A percentile compares a stretch with the other conserved stretches of the same genome.
Evolutionary conservation across 1,140 invertebrate genomes (phyloP).

Genomic region (Tetragonula clypearis): DNA sequence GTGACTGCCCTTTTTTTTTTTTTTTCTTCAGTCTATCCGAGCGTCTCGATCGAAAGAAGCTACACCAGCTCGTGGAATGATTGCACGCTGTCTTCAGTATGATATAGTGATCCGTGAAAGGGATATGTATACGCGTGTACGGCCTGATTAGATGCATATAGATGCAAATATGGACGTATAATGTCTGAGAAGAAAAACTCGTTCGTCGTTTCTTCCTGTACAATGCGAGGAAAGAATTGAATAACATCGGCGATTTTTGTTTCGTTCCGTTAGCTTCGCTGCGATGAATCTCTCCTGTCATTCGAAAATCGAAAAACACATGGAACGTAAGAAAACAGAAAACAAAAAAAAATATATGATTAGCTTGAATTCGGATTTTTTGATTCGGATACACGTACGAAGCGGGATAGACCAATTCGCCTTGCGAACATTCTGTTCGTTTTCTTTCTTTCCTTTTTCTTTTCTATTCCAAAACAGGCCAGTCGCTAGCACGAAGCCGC

Average conservation of each 20-base stretch:
- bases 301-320: no score
- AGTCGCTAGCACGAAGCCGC: conserved; percentile 41
- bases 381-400: conserved; percentile 48
- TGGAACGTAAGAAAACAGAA: background rate
- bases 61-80: conserved; percentile 44
- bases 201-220: conserved; percentile 12
- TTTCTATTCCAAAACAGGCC: conserved; percentile 25
- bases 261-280: background rate
- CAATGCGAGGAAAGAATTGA: background rate
- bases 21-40: background rate
- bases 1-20: background rate
- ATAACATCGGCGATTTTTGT: conserved; percentile 13
- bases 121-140: conserved; percentile 43
- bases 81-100: conserved; percentile 12
- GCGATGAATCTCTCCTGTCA: background rate
- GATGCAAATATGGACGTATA: conserved; percentile 16
- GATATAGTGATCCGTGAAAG: conserved; percentile 29
- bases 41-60: background rate
- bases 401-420: conserved; percentile 47
- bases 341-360: background rate
- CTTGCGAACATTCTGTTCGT: background rate
- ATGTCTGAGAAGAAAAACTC: conserved; percentile 9
- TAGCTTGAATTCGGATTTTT: conserved; percentile 24
- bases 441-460: background rate
- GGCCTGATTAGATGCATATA: conserved; percentile 14